Percentiles rank a stretch among this genome's conserved stretches.
Evolutionary conservation across 2,888 invertebrate genomes (phyloP).

Genomic region (Spilosoma lubricipeda): DNA sequence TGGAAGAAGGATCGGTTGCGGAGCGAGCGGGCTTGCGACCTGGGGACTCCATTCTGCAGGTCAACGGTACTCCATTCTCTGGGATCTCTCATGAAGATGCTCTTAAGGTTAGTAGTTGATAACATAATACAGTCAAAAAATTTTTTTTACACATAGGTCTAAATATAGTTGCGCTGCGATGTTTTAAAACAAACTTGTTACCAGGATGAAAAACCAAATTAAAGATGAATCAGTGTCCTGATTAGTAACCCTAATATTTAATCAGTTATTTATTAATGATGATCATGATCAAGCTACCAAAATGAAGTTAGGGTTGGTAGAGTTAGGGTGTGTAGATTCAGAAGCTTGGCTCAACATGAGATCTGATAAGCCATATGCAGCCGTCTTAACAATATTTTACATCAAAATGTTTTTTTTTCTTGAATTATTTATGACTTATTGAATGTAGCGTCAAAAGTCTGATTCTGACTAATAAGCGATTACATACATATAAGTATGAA

Average conservation of each 20-base stretch:
- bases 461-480: slow-evolving; percentile 33
- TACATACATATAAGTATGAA: slow-evolving; percentile 21
- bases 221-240: background rate
- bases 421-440: too few species aligned
- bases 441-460: background rate
- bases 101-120: slow-evolving; percentile 90
- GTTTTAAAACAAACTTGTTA: background rate
- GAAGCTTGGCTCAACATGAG: too few species aligned
- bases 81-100: slow-evolving; percentile 97
- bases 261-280: background rate
- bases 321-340: too few species aligned
- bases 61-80: slow-evolving; percentile 97
- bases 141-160: background rate
- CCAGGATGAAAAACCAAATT: background rate
- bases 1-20: slow-evolving; percentile 96
- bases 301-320: too few species aligned
- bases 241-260: background rate
- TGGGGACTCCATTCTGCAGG: slow-evolving; percentile 97
- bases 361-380: too few species aligned
- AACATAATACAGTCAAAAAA: too few species aligned
- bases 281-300: too few species aligned
- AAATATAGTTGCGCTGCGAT: background rate
- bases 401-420: too few species aligned
- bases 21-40: slow-evolving; percentile 95
- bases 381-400: too few species aligned